phyloP scores from a whole-genome alignment of 2,888 invertebrate genomes.

The Uropetala carovei region DNA sequence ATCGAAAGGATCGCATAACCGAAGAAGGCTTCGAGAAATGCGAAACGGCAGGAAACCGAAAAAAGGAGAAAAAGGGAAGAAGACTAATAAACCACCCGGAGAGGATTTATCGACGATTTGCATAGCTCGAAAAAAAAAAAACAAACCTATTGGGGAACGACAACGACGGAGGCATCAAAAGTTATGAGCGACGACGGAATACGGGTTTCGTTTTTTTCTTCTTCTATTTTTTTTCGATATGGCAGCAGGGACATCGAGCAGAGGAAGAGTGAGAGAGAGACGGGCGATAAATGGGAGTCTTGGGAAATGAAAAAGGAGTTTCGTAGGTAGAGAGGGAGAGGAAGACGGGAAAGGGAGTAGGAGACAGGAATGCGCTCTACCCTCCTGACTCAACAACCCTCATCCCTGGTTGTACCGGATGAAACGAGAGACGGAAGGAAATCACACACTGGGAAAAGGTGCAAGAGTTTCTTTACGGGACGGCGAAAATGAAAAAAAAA shows the following conservation, averaged over 20 bases:
- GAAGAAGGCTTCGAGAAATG: no score
- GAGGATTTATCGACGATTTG: no score
- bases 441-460: background rate
- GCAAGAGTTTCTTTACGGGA: constrained; percentile 31
- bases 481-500: background rate
- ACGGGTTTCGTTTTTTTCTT: no score
- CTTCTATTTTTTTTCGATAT: no score
- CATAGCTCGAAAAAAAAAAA: no score
- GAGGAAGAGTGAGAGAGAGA: background rate
- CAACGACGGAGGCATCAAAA: no score
- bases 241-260: background rate
- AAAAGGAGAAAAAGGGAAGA: no score
- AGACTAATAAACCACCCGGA: no score
- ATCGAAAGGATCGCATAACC: no score
- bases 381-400: background rate
- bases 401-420: background rate
- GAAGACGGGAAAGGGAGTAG: background rate
- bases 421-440: constrained; percentile 22
- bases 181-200: no score
- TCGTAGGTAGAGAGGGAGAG: background rate
- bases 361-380: background rate
- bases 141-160: no score
- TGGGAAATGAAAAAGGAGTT: background rate
- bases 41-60: no score
- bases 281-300: background rate